A percentile compares a stretch with the other conserved stretches of the same genome.
These are phyloP conservation scores for Numenius arquata DNA, from an alignment of 2,113 vertebrate species.

Conservation along the genomic window DNA sequence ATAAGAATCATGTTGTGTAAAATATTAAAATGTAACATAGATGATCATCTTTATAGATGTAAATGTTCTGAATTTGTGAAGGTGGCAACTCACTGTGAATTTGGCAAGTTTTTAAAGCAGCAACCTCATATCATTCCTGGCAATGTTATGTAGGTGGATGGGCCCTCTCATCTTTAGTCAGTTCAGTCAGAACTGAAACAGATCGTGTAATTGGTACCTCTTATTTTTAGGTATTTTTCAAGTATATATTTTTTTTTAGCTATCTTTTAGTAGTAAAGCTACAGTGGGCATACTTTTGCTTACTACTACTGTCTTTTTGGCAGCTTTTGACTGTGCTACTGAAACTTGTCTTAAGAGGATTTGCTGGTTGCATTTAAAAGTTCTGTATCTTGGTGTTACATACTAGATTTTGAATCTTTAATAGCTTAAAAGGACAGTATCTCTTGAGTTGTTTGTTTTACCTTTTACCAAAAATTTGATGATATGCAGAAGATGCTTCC, in stretches of 20 bases:
- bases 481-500: not conserved
- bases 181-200: not conserved
- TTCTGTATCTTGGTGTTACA: not conserved
- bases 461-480: not conserved
- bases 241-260: not conserved
- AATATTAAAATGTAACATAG: not conserved
- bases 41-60: not conserved
- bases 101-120: not conserved
- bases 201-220: not conserved
- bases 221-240: not conserved
- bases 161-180: not conserved
- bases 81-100: not conserved
- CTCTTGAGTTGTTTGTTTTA: not conserved
- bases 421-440: not conserved
- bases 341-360: not conserved
- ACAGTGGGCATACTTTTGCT: not conserved
- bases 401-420: not conserved
- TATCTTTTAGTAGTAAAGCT: not conserved
- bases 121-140: not conserved
- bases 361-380: not conserved
- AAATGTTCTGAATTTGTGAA: not conserved
- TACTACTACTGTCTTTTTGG: not conserved
- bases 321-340: not conserved
- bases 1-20: not conserved
- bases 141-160: not conserved